Evolutionary conservation across 2,113 vertebrate species (phyloP).

Genomic region (Onychostruthus taczanowskii): DNA sequence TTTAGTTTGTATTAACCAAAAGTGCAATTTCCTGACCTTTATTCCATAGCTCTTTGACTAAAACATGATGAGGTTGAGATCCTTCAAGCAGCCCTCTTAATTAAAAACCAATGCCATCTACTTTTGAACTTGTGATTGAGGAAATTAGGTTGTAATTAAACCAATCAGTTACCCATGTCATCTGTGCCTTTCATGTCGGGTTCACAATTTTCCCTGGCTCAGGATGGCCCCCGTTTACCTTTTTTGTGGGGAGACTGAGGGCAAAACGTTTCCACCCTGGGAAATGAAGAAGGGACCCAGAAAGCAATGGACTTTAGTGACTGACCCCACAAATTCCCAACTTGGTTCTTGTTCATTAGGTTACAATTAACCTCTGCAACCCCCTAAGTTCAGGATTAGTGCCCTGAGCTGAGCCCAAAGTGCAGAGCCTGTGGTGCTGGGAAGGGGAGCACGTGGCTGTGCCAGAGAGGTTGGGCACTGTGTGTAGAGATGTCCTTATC

Average conservation of each 20-base stretch:
- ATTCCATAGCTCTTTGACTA: neutral
- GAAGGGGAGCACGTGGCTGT: fast-evolving
- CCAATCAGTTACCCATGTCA: constrained; percentile 15
- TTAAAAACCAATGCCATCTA: constrained; percentile 40
- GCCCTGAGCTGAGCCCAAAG: neutral
- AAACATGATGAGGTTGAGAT: constrained; percentile 21
- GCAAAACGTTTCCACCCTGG: neutral
- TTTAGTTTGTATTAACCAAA: neutral
- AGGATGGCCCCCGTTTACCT: neutral
- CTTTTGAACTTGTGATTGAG: constrained; percentile 37
- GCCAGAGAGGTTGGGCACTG: neutral
- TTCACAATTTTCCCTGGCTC: neutral
- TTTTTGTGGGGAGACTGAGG: neutral
- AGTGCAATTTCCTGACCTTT: constrained; percentile 29
- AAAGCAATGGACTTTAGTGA: neutral
- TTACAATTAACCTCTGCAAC: neutral
- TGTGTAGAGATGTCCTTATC: neutral
- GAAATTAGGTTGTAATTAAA: constrained; percentile 54
- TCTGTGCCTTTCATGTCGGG: neutral
- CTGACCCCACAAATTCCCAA: neutral
- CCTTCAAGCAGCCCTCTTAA: constrained; percentile 25
- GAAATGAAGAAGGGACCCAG: neutral
- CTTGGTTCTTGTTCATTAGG: neutral
- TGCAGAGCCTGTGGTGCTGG: neutral
- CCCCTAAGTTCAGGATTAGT: neutral